Percentiles rank a stretch among this genome's conserved stretches.
phyloP scores from a whole-genome alignment of 2,797 vertebrate species.

The Cuniculus paca region DNA sequence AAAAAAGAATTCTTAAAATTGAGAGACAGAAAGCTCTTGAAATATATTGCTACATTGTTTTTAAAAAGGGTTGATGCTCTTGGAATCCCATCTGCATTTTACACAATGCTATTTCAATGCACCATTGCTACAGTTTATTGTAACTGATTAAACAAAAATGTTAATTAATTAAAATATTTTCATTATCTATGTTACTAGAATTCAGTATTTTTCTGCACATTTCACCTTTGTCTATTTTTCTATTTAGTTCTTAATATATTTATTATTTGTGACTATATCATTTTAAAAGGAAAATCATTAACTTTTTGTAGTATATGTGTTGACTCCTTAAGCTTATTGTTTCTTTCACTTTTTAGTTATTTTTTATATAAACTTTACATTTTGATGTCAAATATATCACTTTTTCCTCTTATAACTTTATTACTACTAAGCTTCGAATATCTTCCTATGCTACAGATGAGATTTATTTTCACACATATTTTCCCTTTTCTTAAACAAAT shows the following conservation, averaged over 20 bases:
- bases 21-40: not conserved
- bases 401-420: not conserved
- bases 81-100: not conserved
- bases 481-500: not conserved
- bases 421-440: not conserved
- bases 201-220: not conserved
- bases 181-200: not conserved
- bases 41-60: not conserved
- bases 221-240: not conserved
- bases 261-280: not conserved
- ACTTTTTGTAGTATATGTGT: not conserved
- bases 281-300: not conserved
- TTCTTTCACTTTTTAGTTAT: not conserved
- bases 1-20: not conserved
- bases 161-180: not conserved
- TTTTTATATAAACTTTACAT: conserved; percentile 14
- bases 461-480: not conserved
- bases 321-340: not conserved
- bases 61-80: not conserved
- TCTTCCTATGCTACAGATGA: not conserved
- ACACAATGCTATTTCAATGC: not conserved
- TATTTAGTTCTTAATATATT: not conserved
- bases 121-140: not conserved
- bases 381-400: not conserved
- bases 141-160: not conserved